A percentile compares a stretch with the other conserved stretches of the same genome.
Evolutionary conservation across 1,140 invertebrate genomes (phyloP).

Genomic region (Drosophila biarmipes): DNA sequence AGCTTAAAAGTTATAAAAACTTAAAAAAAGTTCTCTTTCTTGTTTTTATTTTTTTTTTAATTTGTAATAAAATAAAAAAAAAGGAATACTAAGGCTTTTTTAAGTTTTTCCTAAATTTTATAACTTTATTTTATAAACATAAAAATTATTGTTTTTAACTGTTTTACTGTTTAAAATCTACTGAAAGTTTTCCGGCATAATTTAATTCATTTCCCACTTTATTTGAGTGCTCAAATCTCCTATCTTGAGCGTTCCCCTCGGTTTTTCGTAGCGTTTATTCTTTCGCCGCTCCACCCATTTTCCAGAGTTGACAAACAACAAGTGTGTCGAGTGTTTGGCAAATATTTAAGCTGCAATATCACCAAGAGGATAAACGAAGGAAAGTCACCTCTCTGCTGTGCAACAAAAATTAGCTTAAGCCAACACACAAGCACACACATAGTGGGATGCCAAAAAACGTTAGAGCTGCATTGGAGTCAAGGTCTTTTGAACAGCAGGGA

Average conservation of each 20-base stretch:
- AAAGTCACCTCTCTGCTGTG: slow-evolving; percentile 9
- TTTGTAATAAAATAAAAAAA: too few relatives aligned
- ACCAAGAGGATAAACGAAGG: slow-evolving; percentile 31
- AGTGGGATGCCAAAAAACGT: slow-evolving; percentile 15
- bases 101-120: too few relatives aligned
- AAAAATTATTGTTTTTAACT: too few relatives aligned
- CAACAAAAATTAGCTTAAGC: slow-evolving; percentile 62
- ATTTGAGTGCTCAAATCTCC: neutral
- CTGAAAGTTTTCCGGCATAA: neutral
- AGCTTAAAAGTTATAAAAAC: too few relatives aligned
- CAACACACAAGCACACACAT: slow-evolving; percentile 50
- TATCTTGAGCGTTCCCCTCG: neutral
- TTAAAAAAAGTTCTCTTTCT: too few relatives aligned
- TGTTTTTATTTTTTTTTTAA: too few relatives aligned
- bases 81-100: too few relatives aligned
- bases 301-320: slow-evolving; percentile 48
- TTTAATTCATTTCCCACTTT: slow-evolving; percentile 13
- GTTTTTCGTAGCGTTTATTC: neutral
- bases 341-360: slow-evolving; percentile 64
- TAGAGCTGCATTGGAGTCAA: slow-evolving; percentile 53
- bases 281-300: neutral
- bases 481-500: slow-evolving; percentile 43
- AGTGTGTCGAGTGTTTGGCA: slow-evolving; percentile 66
- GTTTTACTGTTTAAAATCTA: too few relatives aligned
- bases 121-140: too few relatives aligned